Evolutionary conservation across 2,888 invertebrate species (phyloP).

Genomic region (Latheticus oryzae): DNA sequence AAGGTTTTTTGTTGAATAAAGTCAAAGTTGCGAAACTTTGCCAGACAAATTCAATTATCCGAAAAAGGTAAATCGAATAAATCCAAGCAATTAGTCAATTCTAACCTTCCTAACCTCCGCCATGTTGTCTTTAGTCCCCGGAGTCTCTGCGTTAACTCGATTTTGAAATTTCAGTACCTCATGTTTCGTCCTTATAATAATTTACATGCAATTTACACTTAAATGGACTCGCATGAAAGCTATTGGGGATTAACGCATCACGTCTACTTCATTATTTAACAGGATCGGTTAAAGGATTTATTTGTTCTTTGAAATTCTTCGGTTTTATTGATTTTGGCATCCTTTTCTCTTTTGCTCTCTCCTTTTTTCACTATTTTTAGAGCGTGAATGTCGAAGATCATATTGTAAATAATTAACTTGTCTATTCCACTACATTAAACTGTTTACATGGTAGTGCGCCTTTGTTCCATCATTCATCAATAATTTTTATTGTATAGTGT

Average conservation of each 20-base stretch:
- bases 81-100: too few relatives aligned
- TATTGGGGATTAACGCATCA: slow-evolving; percentile 1
- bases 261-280: slow-evolving; percentile 17
- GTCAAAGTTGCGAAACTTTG: slow-evolving; percentile 7
- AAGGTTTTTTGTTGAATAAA: slow-evolving; percentile 4
- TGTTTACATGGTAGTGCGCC: slow-evolving; percentile 23
- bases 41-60: too few relatives aligned
- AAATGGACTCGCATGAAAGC: slow-evolving; percentile 13
- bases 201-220: slow-evolving; percentile 25
- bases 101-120: too few relatives aligned
- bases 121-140: too few relatives aligned
- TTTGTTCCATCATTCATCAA: slow-evolving; percentile 33
- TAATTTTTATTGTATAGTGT: slow-evolving; percentile 22
- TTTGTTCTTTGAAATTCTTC: not conserved
- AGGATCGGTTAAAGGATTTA: not conserved
- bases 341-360: not conserved
- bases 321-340: not conserved
- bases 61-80: too few relatives aligned
- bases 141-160: slow-evolving; percentile 9
- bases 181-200: slow-evolving; percentile 24
- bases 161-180: slow-evolving; percentile 22
- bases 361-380: too few relatives aligned
- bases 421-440: slow-evolving; percentile 19
- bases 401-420: slow-evolving; percentile 31
- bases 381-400: slow-evolving; percentile 19